Evolutionary conservation across 2,797 vertebrate genomes (phyloP).

Genomic region (Myripristis jacobus): DNA sequence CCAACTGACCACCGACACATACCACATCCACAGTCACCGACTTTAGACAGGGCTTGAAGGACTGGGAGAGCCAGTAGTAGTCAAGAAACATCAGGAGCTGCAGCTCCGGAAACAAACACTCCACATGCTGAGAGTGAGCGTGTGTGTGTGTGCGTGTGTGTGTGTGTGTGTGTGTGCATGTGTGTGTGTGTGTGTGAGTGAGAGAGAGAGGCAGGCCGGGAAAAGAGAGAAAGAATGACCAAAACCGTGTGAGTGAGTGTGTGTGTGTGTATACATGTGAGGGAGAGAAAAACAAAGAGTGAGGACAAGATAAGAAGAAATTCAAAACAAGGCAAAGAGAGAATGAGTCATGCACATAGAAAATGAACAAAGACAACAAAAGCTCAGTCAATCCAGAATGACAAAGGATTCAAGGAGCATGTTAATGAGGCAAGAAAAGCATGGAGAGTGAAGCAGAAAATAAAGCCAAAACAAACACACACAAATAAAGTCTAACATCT

Average conservation of each 20-base stretch:
- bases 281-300: constrained; percentile 35
- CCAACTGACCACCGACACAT: constrained; percentile 81
- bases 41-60: constrained; percentile 90
- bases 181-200: no score
- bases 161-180: no score
- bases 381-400: background rate
- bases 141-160: constrained; percentile 31
- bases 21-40: constrained; percentile 90
- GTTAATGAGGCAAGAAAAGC: background rate
- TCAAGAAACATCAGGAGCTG: constrained; percentile 91
- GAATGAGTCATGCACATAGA: constrained; percentile 61
- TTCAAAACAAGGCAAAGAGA: constrained; percentile 58
- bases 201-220: constrained; percentile 53
- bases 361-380: constrained; percentile 11
- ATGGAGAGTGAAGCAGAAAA: background rate
- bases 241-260: constrained; percentile 16
- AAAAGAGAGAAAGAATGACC: constrained; percentile 48
- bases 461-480: background rate
- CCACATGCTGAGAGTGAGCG: constrained; percentile 85
- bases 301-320: constrained; percentile 41
- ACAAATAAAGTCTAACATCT: background rate
- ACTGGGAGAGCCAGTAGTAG: constrained; percentile 91
- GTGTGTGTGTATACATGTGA: background rate
- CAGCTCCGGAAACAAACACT: constrained; percentile 89
- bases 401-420: constrained; percentile 23